Conservation (phyloP, 2,113 vertebrate species). For the Nesogale talazaci region DNA sequence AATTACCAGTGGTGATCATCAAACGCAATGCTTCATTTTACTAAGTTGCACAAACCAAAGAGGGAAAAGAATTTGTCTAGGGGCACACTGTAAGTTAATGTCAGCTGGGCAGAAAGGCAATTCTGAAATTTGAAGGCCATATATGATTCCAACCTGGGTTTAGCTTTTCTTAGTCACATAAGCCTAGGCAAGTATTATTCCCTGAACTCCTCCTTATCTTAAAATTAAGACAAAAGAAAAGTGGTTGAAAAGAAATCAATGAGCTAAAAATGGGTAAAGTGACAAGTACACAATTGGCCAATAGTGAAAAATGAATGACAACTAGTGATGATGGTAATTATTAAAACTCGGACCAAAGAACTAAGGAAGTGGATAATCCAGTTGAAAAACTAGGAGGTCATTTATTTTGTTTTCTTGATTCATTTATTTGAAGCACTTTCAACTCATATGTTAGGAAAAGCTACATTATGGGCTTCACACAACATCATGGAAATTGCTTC, state of each 20-base stretch:
- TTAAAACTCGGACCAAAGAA: not conserved
- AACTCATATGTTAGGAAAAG: not conserved
- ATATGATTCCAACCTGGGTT: not conserved
- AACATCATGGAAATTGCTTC: not conserved
- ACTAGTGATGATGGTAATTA: not conserved
- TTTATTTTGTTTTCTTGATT: conserved; percentile 33
- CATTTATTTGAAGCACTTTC: conserved; percentile 8
- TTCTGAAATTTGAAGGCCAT: not conserved
- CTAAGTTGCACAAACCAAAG: not conserved
- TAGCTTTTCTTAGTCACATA: not conserved
- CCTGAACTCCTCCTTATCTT: not conserved
- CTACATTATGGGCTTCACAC: not conserved
- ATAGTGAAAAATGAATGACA: not conserved
- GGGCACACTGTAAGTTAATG: not conserved
- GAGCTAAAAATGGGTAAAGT: not conserved
- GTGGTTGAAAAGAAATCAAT: not conserved
- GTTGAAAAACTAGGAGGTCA: not conserved
- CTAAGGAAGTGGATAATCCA: conserved; percentile 20
- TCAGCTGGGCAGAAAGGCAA: not conserved
- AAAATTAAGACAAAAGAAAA: not conserved
- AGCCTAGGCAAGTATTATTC: not conserved
- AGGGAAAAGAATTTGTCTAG: not conserved
- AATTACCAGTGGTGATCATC: not conserved
- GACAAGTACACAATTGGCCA: not conserved
- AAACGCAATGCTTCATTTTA: not conserved